Evolutionary conservation across 92 coral and sea anemone genomes (phyloP).

Genomic region (Zoanthus sociatus): DNA sequence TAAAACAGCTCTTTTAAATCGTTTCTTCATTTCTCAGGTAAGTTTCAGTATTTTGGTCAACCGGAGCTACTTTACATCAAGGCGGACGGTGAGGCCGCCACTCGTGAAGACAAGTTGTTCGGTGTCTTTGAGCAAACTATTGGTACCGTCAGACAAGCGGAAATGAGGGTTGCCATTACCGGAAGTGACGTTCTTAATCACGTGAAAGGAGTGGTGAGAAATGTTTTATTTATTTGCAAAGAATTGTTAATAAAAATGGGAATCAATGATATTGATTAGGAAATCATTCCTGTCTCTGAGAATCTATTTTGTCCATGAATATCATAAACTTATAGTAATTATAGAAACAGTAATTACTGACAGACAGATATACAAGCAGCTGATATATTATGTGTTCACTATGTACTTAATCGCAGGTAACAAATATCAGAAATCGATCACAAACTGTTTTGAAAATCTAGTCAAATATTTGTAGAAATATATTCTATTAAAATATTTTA

Average conservation of each 20-base stretch:
- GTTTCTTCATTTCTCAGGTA: not conserved
- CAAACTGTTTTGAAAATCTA: too few relatives aligned
- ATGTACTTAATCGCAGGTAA: too few relatives aligned
- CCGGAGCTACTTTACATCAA: constrained; percentile 45
- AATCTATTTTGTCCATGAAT: too few relatives aligned
- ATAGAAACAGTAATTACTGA: too few relatives aligned
- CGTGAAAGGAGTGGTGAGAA: constrained; percentile 37
- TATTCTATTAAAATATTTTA: too few relatives aligned
- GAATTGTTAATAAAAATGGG: not conserved
- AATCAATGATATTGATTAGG: not conserved
- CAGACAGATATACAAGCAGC: too few relatives aligned
- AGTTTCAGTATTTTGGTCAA: constrained; percentile 29
- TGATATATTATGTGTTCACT: too few relatives aligned
- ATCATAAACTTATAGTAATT: too few relatives aligned
- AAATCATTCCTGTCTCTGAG: not conserved
- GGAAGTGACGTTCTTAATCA: constrained; percentile 45
- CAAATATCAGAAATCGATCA: too few relatives aligned
- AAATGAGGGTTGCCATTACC: constrained; percentile 36
- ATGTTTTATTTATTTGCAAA: not conserved
- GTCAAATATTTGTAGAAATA: too few relatives aligned
- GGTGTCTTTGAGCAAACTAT: constrained; percentile 20
- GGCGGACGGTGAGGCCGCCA: constrained; percentile 38
- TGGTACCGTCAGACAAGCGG: not conserved
- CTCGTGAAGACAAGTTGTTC: constrained; percentile 22
- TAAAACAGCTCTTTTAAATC: not conserved